Evolutionary conservation across 2,888 invertebrate genomes (phyloP), one percentile per base, ranked within the genome.

Genomic region (Plebejus melissa): DNA sequence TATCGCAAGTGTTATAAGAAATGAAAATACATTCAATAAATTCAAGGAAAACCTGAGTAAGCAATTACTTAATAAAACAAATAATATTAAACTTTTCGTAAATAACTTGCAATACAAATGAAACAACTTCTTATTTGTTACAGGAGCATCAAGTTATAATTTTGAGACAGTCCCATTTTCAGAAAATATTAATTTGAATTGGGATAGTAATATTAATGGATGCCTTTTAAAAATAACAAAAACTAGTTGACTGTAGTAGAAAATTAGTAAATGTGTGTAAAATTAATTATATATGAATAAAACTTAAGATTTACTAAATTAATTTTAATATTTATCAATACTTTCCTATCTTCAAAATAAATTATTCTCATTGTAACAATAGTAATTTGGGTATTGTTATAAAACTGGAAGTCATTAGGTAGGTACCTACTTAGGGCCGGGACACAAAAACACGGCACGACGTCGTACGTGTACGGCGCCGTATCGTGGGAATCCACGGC

Each of bases 21-120:
- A 96, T 89, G 87, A 93, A 81, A 88, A 94, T 1, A 97, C 97
- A 1, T 89, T 95, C 78, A 81, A 89, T 4, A 81, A 84, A 38
- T 97, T 97, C 88, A 83, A 95, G 69, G 79, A 87, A 22, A 82
- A 86, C 79, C 85, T 96, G 80, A 93, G 96, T 96, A 84, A 85
- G 87, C 78, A 32, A 36, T 13, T 22, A 22, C 22, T 22, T 22
- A 2, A 58, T 58, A 22, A 22, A 13, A 4, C 36, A 65, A 13
- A 60, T 28, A 41, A 41, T 60, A 28, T 60, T 1, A 32, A 2
- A 60, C 4, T 13, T 36, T 32, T 32, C 16, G 11, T 65, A 13
- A 4, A 4, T 65, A 32, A 5, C 22, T 13, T 65, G 5, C 2
- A 32, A 1, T 32, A 65, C 16, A 76, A 69, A 76, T 57, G 4